Evolutionary conservation across 2,888 invertebrate genomes (phyloP).

Genomic region (Pseudococcus viburni): DNA sequence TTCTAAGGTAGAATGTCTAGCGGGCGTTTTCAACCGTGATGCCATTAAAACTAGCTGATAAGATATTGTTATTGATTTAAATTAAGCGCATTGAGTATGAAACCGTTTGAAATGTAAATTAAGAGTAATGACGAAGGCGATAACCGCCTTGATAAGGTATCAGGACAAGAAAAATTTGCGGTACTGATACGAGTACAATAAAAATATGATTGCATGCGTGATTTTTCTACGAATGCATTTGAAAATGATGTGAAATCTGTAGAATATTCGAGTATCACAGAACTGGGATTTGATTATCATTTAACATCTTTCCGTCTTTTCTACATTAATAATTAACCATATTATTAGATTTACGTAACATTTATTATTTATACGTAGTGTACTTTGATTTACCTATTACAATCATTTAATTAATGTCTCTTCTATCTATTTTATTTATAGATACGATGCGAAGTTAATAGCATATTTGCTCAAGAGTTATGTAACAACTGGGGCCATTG

Average conservation of each 20-base stretch:
- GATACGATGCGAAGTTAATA: slow-evolving; percentile 11
- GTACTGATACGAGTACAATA: background rate
- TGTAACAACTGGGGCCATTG: slow-evolving; percentile 10
- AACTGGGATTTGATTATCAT: no score
- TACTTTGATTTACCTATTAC: background rate
- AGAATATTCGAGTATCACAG: no score
- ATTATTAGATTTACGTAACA: no score
- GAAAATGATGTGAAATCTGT: no score
- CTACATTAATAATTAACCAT: no score
- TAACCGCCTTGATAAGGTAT: background rate
- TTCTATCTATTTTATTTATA: background rate
- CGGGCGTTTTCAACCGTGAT: background rate
- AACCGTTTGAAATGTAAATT: background rate
- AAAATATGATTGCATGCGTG: no score
- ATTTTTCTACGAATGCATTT: no score
- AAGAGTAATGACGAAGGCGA: background rate
- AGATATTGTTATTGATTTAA: slow-evolving; percentile 6
- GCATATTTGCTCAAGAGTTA: background rate
- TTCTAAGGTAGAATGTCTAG: background rate
- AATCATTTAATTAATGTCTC: background rate
- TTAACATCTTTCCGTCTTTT: no score
- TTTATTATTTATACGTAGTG: no score
- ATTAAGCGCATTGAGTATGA: background rate
- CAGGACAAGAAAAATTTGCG: background rate
- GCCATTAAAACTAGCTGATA: background rate